Evolutionary conservation across 1,140 invertebrate genomes (phyloP), one percentile per base, ranked within the genome.

Genomic region (Drosophila watanabei): DNA sequence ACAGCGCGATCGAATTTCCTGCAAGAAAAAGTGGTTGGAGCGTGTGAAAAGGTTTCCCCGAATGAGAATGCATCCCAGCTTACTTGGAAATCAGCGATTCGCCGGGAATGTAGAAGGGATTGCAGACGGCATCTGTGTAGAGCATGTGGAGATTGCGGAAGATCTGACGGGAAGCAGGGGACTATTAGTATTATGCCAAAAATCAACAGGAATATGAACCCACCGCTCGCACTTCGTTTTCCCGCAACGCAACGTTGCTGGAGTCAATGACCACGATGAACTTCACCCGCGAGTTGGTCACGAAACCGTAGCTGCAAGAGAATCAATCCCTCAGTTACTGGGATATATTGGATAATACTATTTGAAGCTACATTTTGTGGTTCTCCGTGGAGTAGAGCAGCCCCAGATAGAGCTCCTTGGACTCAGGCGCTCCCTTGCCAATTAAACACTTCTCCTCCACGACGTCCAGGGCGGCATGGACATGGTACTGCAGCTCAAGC

Each of bases 201-300:
- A 7, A 20, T 1, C 4, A 33, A 16, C 0, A 20, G 18, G 1
- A 61, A 10, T 9, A 45, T 14, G 0, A 10, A 62, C 94, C 94
- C 95, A 98, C 98, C 82, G 96, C 97, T 94, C 98, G 94, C 4
- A 99, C 98, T 94, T 99, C 98, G 94, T 98, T 99, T 93, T 99
- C 98, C 80, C 98, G 93, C 32, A 99, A 94, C 10, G 96, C 96
- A 56, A 96, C 96, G 91, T 98, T 98, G 24, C 97, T 96, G 1
- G 98, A 97, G 91, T 99, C 98, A n/a, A 99, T 96, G 30, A 99
- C 96, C 75, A 99, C 96, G 18, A 99, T 96, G 93, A 99, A 97
- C 93, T 99, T 99, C 16, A 99, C 97, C 94, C 97, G 97, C 0
- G 98, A 99, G 93, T 99, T 99, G n/a, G 98, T 99, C 18, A 98